Evolutionary conservation across 2,888 invertebrate species (phyloP).

Genomic region (Drosophila seclusa): DNA sequence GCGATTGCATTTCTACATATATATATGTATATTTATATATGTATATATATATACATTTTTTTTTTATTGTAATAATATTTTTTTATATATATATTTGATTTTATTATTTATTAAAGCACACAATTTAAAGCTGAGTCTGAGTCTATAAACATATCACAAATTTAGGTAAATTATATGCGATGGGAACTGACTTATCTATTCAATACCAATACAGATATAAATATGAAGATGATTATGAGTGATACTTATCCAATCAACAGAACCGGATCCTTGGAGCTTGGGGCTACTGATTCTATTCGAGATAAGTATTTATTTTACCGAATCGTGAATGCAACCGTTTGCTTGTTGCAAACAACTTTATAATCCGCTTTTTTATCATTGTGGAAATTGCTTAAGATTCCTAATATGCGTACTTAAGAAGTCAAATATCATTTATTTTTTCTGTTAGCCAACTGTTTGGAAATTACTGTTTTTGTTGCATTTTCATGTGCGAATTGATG

Average conservation of each 20-base stretch:
- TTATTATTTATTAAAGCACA: conserved; percentile 48
- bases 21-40: conserved; percentile 6
- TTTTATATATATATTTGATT: conserved; percentile 13
- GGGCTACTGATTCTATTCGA: background rate
- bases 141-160: background rate
- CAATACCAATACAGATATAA: background rate
- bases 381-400: background rate
- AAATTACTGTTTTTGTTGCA: background rate
- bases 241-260: background rate
- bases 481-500: background rate
- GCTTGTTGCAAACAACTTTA: background rate
- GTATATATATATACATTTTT: background rate
- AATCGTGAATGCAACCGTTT: background rate
- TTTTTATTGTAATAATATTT: conserved; percentile 4
- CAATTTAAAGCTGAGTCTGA: background rate
- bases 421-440: background rate
- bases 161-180: background rate
- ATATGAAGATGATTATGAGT: background rate
- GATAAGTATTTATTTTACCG: background rate
- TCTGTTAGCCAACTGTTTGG: background rate
- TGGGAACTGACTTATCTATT: background rate
- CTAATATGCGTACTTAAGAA: background rate
- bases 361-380: background rate
- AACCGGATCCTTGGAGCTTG: background rate
- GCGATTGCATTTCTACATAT: conserved; percentile 12